A percentile compares a stretch with the other conserved stretches of the same genome.
Evolutionary conservation across 2,797 vertebrate genomes (phyloP).

Genomic region (Rhinichthys osculus): DNA sequence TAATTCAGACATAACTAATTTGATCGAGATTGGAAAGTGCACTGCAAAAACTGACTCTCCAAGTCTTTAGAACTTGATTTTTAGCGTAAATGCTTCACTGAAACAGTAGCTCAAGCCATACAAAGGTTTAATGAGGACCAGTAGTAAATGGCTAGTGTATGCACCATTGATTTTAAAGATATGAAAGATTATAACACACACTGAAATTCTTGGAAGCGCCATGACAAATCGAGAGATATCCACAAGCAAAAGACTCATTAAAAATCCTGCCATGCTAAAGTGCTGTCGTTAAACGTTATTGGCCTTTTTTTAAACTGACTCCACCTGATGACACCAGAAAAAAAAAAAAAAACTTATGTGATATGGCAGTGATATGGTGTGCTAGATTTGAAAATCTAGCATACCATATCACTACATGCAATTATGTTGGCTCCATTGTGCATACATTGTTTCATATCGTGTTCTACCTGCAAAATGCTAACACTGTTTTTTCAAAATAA

Average conservation of each 20-base stretch:
- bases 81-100: constrained; percentile 4
- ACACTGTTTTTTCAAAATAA: background rate
- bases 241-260: constrained; percentile 44
- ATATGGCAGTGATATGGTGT: background rate
- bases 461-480: background rate
- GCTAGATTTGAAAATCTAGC: background rate
- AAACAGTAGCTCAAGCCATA: constrained; percentile 20
- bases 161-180: constrained; percentile 42
- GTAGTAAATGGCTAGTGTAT: constrained; percentile 27
- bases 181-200: constrained; percentile 34
- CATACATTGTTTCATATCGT: background rate
- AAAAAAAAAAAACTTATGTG: background rate
- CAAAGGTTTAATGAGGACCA: constrained; percentile 45
- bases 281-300: constrained; percentile 26
- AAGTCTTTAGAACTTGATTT: constrained; percentile 15
- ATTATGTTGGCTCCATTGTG: background rate
- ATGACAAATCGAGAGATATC: constrained; percentile 41
- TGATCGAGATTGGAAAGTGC: background rate
- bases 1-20: constrained; percentile 24
- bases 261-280: constrained; percentile 30
- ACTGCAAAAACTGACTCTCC: background rate
- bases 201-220: constrained; percentile 21
- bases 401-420: background rate
- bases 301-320: background rate
- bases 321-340: constrained; percentile 14